Percentiles rank a stretch among this genome's conserved stretches.
phyloP scores from a whole-genome alignment of 2,888 invertebrate species.

The Tupiocoris notatus region DNA sequence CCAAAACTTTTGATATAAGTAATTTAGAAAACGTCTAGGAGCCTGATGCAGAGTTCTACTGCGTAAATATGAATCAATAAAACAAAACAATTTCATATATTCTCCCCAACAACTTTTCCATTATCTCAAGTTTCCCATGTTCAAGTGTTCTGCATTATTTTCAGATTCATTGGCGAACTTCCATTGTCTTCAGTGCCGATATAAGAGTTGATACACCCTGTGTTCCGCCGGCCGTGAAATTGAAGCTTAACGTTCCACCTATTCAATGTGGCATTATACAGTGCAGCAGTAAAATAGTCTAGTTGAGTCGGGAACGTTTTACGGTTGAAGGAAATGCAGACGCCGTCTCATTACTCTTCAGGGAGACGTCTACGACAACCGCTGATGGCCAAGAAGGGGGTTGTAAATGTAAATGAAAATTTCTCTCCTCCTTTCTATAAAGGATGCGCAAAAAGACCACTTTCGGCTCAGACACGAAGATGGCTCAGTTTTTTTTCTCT shows the following conservation, averaged over 20 bases:
- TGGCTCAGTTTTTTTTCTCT: not conserved
- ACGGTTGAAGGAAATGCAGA: not conserved
- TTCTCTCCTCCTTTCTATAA: not conserved
- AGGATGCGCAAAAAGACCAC: not conserved
- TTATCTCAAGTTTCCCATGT: too few relatives aligned
- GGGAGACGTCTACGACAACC: not conserved
- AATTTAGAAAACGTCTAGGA: too few relatives aligned
- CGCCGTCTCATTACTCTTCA: not conserved
- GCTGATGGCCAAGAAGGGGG: not conserved
- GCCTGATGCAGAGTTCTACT: too few relatives aligned
- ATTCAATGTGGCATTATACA: not conserved
- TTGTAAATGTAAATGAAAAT: not conserved
- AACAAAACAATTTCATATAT: too few relatives aligned
- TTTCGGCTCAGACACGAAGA: not conserved
- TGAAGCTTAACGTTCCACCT: not conserved
- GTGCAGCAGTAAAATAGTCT: not conserved
- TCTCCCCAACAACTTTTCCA: too few relatives aligned
- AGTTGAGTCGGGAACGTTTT: not conserved
- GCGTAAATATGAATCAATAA: too few relatives aligned
- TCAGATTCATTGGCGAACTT: too few relatives aligned
- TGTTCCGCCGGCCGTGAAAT: not conserved
- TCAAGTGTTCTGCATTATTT: too few relatives aligned
- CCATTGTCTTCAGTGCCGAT: too few relatives aligned
- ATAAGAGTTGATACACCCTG: not conserved
- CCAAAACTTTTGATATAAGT: too few relatives aligned